Conservation (phyloP, 2,888 invertebrate genomes). For the Lithophane leautieri region DNA sequence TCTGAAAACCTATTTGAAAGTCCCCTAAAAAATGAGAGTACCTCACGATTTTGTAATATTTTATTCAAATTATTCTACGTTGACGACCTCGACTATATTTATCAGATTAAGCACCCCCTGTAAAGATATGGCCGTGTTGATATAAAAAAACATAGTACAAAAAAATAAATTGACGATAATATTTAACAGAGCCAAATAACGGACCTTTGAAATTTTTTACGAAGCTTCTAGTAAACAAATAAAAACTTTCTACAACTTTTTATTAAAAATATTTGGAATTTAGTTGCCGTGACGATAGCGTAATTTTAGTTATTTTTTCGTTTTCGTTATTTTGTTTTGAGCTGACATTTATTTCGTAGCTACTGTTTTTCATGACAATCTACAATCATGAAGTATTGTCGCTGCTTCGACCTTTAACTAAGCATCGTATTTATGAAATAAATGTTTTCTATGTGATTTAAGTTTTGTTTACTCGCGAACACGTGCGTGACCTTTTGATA, state of each 20-base stretch:
- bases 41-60: constrained; percentile 51
- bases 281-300: constrained; percentile 39
- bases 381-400: constrained; percentile 35
- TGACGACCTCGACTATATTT: constrained; percentile 53
- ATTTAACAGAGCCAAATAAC: constrained; percentile 13
- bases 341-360: constrained; percentile 3
- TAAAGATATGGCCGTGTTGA: constrained; percentile 54
- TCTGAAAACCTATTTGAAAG: constrained; percentile 11
- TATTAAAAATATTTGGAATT: constrained; percentile 55
- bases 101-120: constrained; percentile 53
- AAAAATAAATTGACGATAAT: constrained; percentile 26
- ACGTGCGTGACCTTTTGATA: constrained; percentile 4
- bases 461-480: constrained; percentile 10
- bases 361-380: constrained; percentile 43
- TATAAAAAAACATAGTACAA: constrained; percentile 40
- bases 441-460: neutral
- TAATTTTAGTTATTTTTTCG: constrained; percentile 9
- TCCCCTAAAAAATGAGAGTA: constrained; percentile 24
- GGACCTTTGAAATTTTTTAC: constrained; percentile 11
- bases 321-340: constrained; percentile 15
- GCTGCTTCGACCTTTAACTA: constrained; percentile 1
- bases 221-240: constrained; percentile 38
- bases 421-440: neutral
- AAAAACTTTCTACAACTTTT: constrained; percentile 25
- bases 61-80: constrained; percentile 56